Evolutionary conservation across 1,140 invertebrate species (phyloP), one percentile per base, ranked within the genome.

Genomic region (Nylanderia fulva): DNA sequence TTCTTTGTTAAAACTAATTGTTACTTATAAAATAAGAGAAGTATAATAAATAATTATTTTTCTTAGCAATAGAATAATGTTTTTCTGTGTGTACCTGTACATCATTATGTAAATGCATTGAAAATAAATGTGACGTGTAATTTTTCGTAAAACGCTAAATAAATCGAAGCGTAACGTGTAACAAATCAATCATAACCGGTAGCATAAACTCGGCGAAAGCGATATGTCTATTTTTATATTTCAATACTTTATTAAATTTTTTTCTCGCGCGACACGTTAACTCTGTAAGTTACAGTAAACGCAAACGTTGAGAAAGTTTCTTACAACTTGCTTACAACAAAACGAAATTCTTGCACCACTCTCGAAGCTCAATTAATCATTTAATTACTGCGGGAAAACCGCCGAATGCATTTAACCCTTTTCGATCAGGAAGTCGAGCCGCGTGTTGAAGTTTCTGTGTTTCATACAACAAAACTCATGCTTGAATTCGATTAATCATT

Each of bases 401-500:
- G 72, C 27, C n/a, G n/a, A 1, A 61, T 60, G 21, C 0, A 21
- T 64, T 33, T 48, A 63, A 64, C 42, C 36, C 29, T 48, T 63
- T 18, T 18, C 45, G 9, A 33, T 48, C 27, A 5, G 39, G 18
- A 29, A 27, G 21, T n/a, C 36, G 54, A 76, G 13, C 2, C 36
- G 4, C 21, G 18, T 13, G 52, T 33, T 56, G 39, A 56, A 72
- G n/a, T 72, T 72, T 33, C 52, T 36, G 56, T 72, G 52, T 56
- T 6, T 36, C 48, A 56, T 24, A 24, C n/a, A 15, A 7, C 15
- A 39, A 72, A 36, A 21, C 3, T 13, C 7, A 24, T 2, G 58
- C 42, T 76, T 29, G n/a, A 66, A 77, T 54, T 24, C 8, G 33
- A 68, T 56, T 68, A 68, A 68, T 52, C 75, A 54, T 68, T 68